These are phyloP conservation scores for Pseudomugil tenellus DNA, from an alignment of 2,797 vertebrate species.

Conservation along the genomic window DNA sequence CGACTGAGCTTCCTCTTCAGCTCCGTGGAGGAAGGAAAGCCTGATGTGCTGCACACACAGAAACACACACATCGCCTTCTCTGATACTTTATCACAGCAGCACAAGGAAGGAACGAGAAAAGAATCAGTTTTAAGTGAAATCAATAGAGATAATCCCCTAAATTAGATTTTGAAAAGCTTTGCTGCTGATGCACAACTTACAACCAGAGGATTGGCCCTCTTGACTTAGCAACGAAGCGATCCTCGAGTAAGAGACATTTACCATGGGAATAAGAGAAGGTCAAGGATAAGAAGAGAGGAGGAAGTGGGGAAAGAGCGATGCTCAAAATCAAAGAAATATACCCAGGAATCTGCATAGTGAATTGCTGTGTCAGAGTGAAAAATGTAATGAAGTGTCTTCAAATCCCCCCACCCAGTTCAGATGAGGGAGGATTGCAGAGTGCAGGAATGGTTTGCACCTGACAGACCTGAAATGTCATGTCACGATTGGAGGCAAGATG, in stretches of 20 bases:
- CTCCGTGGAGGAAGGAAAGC: slow-evolving; percentile 48
- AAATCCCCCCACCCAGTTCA: not conserved
- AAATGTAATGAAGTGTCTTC: slow-evolving; percentile 48
- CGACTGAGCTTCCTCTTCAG: slow-evolving; percentile 54
- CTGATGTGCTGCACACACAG: slow-evolving; percentile 32
- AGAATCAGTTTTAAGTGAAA: slow-evolving; percentile 81
- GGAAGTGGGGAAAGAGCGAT: slow-evolving; percentile 28
- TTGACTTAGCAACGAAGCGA: slow-evolving; percentile 75
- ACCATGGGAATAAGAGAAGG: slow-evolving; percentile 78
- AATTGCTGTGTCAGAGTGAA: slow-evolving; percentile 62
- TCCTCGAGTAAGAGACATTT: slow-evolving; percentile 70
- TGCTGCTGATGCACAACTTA: slow-evolving; percentile 65
- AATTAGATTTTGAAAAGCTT: slow-evolving; percentile 84
- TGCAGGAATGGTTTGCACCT: slow-evolving; percentile 56
- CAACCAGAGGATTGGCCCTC: slow-evolving; percentile 73
- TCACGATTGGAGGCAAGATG: slow-evolving; percentile 61
- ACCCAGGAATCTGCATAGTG: slow-evolving; percentile 59
- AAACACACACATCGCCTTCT: slow-evolving; percentile 33
- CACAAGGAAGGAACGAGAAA: slow-evolving; percentile 66
- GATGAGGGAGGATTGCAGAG: slow-evolving; percentile 21
- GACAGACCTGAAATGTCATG: slow-evolving; percentile 71
- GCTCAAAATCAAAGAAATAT: slow-evolving; percentile 56
- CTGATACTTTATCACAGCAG: slow-evolving; percentile 61
- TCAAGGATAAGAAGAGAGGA: slow-evolving; percentile 69
- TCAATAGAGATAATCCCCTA: slow-evolving; percentile 85